These are phyloP conservation scores for Microcebus griseorufus DNA, from an alignment of 2,113 vertebrate genomes.

Conservation along the genomic window DNA sequence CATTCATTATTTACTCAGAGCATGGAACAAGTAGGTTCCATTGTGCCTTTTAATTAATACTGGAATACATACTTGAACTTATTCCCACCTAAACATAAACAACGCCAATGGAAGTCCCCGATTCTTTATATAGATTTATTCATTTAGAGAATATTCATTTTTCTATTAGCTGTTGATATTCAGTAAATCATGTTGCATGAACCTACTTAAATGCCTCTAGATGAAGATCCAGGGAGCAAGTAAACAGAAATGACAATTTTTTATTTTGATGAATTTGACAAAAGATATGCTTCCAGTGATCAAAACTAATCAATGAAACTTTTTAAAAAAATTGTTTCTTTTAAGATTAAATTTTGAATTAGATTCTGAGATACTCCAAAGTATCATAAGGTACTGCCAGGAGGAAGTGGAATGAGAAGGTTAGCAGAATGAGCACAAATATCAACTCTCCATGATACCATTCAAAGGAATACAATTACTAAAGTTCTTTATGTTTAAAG, in stretches of 20 bases:
- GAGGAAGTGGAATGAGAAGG: background rate
- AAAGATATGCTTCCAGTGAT: background rate
- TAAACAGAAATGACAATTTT: background rate
- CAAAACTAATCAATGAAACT: background rate
- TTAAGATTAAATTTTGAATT: background rate
- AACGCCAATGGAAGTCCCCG: background rate
- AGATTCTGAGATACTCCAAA: background rate
- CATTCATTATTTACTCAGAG: background rate
- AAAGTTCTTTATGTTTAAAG: background rate
- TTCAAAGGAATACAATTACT: background rate
- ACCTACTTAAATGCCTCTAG: background rate
- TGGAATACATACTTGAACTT: background rate
- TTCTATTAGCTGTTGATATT: background rate
- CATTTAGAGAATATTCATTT: background rate
- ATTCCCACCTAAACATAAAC: background rate
- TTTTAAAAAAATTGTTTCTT: background rate
- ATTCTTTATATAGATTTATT: background rate
- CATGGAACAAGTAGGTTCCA: background rate
- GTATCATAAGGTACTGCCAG: background rate
- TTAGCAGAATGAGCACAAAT: background rate
- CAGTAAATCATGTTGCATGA: background rate
- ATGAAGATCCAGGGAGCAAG: background rate
- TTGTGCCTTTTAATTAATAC: constrained; percentile 3
- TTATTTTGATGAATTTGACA: background rate
- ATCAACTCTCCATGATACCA: background rate